A percentile compares a stretch with the other conserved stretches of the same genome.
Evolutionary conservation across 2,888 invertebrate genomes (phyloP).

Genomic region (Cryptus armator): DNA sequence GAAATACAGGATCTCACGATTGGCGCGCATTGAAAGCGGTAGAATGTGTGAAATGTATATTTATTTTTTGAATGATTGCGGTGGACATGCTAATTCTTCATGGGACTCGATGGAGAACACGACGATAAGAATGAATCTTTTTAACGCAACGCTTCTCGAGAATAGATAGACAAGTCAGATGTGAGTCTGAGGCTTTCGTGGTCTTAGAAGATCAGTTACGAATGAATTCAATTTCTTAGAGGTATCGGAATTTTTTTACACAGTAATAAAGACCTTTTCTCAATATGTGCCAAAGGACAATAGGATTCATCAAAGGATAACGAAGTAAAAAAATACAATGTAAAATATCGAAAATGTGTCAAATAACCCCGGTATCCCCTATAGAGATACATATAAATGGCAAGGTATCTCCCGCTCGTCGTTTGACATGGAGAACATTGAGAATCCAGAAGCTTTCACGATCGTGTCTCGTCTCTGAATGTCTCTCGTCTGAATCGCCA

Average conservation of each 20-base stretch:
- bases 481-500: constrained; percentile 60
- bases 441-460: constrained; percentile 47
- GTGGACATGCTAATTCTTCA: constrained; percentile 29
- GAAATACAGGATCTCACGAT: not conserved
- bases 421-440: constrained; percentile 36
- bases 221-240: not conserved
- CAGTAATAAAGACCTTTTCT: not conserved
- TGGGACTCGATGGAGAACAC: not conserved
- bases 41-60: constrained; percentile 34
- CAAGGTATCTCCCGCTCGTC: constrained; percentile 31
- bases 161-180: not conserved
- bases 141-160: not conserved
- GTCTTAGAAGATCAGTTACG: not conserved
- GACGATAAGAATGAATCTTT: not conserved
- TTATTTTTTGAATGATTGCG: constrained; percentile 44
- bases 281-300: not conserved
- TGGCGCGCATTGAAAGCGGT: not conserved
- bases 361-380: not conserved
- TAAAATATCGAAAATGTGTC: not conserved
- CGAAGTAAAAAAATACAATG: not conserved
- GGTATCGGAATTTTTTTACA: not conserved
- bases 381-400: constrained; percentile 21
- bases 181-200: not conserved
- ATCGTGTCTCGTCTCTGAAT: constrained; percentile 36
- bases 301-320: not conserved